Evolutionary conservation across 2,797 vertebrate species (phyloP).

Genomic region (Sebastes oblongus): DNA sequence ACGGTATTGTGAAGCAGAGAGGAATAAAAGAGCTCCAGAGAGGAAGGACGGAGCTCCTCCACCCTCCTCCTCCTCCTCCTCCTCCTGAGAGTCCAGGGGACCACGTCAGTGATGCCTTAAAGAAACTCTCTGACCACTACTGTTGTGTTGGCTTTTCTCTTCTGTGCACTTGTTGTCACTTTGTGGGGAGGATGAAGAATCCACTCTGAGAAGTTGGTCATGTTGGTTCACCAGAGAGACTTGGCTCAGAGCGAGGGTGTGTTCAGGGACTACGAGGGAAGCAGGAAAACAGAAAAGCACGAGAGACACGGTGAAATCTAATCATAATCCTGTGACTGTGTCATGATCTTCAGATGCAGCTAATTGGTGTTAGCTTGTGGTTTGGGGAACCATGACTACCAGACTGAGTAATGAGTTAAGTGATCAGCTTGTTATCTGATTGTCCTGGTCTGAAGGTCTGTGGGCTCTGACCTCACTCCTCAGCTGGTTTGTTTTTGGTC

Average conservation of each 20-base stretch:
- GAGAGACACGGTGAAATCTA: background rate
- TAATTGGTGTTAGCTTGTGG: background rate
- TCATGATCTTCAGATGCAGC: background rate
- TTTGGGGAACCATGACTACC: background rate
- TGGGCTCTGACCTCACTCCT: background rate
- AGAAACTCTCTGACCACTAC: background rate
- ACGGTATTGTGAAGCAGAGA: background rate
- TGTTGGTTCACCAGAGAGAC: conserved; percentile 35
- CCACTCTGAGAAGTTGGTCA: background rate
- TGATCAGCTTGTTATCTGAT: background rate
- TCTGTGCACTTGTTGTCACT: conserved; percentile 26
- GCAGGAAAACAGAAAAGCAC: background rate
- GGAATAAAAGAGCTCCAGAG: background rate
- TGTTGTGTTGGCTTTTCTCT: background rate
- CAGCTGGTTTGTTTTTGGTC: background rate
- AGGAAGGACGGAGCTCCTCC: background rate
- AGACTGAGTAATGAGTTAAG: background rate
- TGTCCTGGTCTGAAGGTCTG: background rate
- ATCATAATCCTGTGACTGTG: conserved; percentile 21
- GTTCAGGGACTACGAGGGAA: conserved; percentile 12
- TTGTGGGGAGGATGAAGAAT: conserved; percentile 17
- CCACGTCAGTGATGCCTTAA: too few relatives aligned
- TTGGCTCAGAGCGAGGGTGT: background rate
- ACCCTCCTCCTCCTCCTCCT: conserved; percentile 10
- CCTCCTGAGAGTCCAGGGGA: background rate